phyloP scores from a whole-genome alignment of 2,113 vertebrate species.

The Puntigrus tetrazona region DNA sequence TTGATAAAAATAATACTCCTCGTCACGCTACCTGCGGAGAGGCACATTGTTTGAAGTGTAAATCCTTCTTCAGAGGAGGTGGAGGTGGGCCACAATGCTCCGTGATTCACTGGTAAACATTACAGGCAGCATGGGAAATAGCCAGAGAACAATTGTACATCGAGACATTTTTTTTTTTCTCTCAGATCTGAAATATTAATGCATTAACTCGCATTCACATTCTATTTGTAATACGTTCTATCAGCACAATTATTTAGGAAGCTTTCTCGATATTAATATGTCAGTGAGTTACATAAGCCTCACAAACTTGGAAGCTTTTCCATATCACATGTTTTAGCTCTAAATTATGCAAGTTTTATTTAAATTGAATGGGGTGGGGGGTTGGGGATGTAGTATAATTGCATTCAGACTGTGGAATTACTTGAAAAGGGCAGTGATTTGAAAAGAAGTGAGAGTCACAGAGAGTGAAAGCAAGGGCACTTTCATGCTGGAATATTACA shows the following conservation, averaged over 20 bases:
- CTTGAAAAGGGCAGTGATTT: slow-evolving; percentile 21
- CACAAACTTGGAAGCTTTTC: not conserved
- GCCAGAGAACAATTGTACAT: slow-evolving; percentile 9
- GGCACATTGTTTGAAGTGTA: slow-evolving; percentile 43
- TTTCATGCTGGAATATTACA: slow-evolving; percentile 16
- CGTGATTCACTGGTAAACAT: slow-evolving; percentile 41
- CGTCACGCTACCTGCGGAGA: slow-evolving; percentile 36
- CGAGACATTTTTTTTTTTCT: not conserved
- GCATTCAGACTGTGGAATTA: not conserved
- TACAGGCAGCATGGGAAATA: slow-evolving; percentile 4
- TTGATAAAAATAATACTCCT: slow-evolving; percentile 30
- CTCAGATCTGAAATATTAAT: slow-evolving; percentile 10
- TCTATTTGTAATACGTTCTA: not conserved
- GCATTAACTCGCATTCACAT: not conserved
- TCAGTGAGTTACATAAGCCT: not conserved
- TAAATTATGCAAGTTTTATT: slow-evolving; percentile 14
- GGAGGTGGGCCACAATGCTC: slow-evolving; percentile 27
- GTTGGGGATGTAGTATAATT: not conserved
- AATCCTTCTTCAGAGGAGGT: slow-evolving; percentile 41
- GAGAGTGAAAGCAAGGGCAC: not conserved
- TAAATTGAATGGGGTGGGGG: not conserved
- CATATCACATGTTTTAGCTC: slow-evolving; percentile 4
- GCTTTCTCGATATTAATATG: not conserved
- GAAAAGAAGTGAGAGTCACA: not conserved
- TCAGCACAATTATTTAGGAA: not conserved